Conservation (phyloP, 2,888 invertebrate genomes). For the Rhodophaea formosa region DNA sequence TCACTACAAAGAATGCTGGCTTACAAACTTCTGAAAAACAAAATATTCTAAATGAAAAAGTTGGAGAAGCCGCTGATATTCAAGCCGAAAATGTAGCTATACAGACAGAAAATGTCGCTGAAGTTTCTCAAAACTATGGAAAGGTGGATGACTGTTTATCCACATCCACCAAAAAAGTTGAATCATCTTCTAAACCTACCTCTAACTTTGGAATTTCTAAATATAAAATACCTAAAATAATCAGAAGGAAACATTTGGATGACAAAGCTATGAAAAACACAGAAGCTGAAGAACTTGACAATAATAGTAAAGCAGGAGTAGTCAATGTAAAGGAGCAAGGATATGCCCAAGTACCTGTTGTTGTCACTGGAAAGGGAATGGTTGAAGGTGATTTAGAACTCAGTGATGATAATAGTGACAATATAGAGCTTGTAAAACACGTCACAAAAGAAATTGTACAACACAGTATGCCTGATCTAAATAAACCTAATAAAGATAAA, state of each 20-base stretch:
- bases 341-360: not conserved
- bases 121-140: not conserved
- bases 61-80: not conserved
- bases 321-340: not conserved
- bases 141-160: too few relatives aligned
- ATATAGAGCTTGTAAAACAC: conserved; percentile 30
- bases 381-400: conserved; percentile 66
- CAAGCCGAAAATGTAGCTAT: not conserved
- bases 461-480: not conserved
- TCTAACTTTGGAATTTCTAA: conserved; percentile 21
- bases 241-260: conserved; percentile 5
- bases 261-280: not conserved
- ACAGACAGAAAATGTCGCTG: not conserved
- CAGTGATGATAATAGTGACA: conserved; percentile 65
- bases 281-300: not conserved
- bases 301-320: not conserved
- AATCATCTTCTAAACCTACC: not conserved
- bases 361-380: conserved; percentile 34
- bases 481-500: conserved; percentile 15
- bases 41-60: not conserved
- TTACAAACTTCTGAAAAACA: not conserved
- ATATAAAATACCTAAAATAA: conserved; percentile 42
- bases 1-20: not conserved
- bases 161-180: not conserved
- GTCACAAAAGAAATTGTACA: conserved; percentile 9